Evolutionary conservation across 2,113 vertebrate species (phyloP).

Genomic region (Python bivittatus): DNA sequence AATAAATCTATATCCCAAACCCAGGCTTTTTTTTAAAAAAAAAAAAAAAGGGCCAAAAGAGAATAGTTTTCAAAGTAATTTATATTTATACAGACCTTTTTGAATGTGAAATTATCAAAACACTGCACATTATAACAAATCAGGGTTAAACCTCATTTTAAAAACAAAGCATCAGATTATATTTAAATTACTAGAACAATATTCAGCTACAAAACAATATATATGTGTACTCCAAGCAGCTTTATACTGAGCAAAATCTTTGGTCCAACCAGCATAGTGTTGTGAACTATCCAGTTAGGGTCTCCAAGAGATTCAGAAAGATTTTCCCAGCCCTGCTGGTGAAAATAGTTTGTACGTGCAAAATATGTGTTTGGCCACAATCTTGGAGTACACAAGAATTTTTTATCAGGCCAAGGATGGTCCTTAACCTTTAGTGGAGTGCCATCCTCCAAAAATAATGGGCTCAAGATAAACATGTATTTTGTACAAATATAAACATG

Average conservation of each 20-base stretch:
- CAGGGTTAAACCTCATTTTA: constrained; percentile 22
- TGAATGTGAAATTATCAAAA: constrained; percentile 60
- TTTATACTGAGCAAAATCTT: not conserved
- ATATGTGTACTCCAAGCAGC: not conserved
- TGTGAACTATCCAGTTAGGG: not conserved
- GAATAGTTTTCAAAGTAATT: constrained; percentile 76
- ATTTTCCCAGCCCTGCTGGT: not conserved
- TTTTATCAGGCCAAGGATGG: not conserved
- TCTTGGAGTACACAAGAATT: not conserved
- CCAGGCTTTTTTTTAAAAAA: constrained; percentile 52
- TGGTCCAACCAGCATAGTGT: not conserved
- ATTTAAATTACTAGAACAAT: not conserved
- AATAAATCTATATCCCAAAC: constrained; percentile 75
- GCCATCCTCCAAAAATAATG: not conserved
- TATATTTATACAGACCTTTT: constrained; percentile 71
- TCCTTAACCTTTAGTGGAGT: not conserved
- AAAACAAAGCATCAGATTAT: not conserved
- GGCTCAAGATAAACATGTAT: not conserved
- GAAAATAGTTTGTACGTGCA: not conserved
- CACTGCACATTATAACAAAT: constrained; percentile 47
- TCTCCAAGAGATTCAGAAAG: not conserved
- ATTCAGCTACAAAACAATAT: not conserved
- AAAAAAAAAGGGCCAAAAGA: constrained; percentile 63
- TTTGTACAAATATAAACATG: not conserved
- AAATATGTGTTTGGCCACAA: not conserved